Base-by-base conservation (phyloP, 2,113 vertebrate species). In the Perca flavescens region DNA sequence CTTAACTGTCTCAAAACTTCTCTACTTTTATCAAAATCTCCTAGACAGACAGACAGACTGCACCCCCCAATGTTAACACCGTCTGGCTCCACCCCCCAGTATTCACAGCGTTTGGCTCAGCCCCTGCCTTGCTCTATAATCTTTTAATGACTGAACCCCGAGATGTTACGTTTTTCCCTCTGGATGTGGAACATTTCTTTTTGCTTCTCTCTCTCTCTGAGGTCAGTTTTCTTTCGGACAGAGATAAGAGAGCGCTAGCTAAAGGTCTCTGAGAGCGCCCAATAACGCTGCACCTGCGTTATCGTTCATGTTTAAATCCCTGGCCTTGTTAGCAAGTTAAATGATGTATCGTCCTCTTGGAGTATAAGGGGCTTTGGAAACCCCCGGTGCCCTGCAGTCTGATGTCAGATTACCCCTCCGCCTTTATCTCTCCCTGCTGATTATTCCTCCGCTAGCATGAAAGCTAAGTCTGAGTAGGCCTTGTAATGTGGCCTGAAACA, bases 341-440 rank as follows among this genome's bases (percentile, higher is more conserved):
- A 94, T 94, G 93, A 94, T 93, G 92, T 92, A 94, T 95, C 64
- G 79, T 84, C 66, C 88, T 79, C 80, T 72, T 11, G 68, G 74
- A 74, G 54, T 61, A 46, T 52, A 74, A 77, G 79, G 62, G 54
- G 76, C 64, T 71, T 76, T 22, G 64, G 85, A 92, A 88, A 89
- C 79, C 87, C 87, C 74, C 16, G 6, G 50, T 28, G 25, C 85
- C 83, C 68, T 21, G 53, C 36, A 78, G 80, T 79, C 74, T n/a
- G 58, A 82, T 94, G 93, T 94, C 89, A 89, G 89, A 94, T 94
- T 84, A 78, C 88, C 71, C 25, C 40, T 43, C 40, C 22, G 13
- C 72, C 77, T 91, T 91, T 93, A 94, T 94, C 93, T 88, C 72
- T 15, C 70, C 70, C 0, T 11, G 71, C 86, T 90, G 91, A 93